Evolutionary conservation across 1,140 invertebrate species (phyloP).

Genomic region (Luehdorfia chinensis): DNA sequence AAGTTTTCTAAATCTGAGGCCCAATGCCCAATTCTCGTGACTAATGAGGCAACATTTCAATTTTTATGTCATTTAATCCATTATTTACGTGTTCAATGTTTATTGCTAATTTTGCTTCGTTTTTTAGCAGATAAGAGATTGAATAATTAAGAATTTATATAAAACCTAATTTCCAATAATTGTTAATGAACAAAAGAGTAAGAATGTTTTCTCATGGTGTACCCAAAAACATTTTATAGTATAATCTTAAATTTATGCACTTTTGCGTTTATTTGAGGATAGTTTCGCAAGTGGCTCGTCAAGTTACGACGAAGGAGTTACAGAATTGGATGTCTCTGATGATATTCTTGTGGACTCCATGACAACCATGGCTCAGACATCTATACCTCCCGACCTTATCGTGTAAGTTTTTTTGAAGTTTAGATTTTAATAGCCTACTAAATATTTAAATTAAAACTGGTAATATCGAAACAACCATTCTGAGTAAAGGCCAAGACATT

Average conservation of each 20-base stretch:
- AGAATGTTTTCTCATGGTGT: too few species aligned
- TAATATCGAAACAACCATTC: neutral
- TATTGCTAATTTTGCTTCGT: too few species aligned
- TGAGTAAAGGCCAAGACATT: neutral
- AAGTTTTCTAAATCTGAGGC: too few species aligned
- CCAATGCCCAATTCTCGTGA: too few species aligned
- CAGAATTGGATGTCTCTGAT: conserved; percentile 46
- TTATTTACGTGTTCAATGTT: too few species aligned
- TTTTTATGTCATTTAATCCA: conserved; percentile 6
- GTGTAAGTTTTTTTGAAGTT: conserved; percentile 39
- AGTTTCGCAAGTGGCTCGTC: conserved; percentile 18
- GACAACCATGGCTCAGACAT: conserved; percentile 39
- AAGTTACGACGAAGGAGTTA: conserved; percentile 35
- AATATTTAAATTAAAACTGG: too few species aligned
- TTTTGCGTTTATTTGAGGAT: neutral
- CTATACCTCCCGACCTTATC: conserved; percentile 47
- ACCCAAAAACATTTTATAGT: too few species aligned
- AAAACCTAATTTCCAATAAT: too few species aligned
- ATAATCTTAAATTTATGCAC: too few species aligned
- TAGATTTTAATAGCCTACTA: neutral
- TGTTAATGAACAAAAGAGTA: too few species aligned
- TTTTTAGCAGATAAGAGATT: too few species aligned
- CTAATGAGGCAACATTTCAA: neutral
- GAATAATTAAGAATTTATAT: too few species aligned
- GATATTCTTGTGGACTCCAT: conserved; percentile 48